phyloP scores from a whole-genome alignment of 2,113 vertebrate species.

The Conger conger region DNA sequence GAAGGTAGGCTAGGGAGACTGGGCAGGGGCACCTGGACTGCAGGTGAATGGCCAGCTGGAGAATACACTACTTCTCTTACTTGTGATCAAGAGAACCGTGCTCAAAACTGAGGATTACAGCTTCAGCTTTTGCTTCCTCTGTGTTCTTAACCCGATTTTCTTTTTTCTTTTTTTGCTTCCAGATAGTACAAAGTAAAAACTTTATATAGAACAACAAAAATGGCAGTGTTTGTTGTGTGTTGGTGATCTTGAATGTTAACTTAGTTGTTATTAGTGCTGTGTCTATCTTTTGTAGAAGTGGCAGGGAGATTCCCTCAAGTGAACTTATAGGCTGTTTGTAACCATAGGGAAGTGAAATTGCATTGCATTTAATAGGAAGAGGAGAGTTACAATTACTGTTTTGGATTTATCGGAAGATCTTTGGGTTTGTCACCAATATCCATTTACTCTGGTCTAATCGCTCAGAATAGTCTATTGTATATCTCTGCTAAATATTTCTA shows the following conservation, averaged over 20 bases:
- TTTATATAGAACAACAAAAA: background rate
- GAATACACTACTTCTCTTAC: no score
- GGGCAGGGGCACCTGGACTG: slow-evolving; percentile 9
- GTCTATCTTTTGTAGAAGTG: background rate
- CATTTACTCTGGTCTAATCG: background rate
- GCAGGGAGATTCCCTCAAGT: background rate
- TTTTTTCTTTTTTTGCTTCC: background rate
- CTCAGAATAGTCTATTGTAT: background rate
- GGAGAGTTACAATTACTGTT: background rate
- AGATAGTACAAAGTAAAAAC: background rate
- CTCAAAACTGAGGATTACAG: background rate
- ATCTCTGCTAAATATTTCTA: background rate
- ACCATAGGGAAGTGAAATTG: background rate
- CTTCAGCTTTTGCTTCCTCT: background rate
- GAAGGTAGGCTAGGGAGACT: slow-evolving; percentile 73
- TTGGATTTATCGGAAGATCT: background rate
- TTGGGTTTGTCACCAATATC: background rate
- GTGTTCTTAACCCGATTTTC: background rate
- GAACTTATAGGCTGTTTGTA: background rate
- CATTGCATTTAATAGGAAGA: background rate
- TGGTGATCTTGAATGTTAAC: background rate
- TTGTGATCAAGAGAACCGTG: background rate
- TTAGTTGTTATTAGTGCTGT: background rate
- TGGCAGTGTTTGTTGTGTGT: background rate
- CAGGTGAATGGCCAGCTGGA: background rate